Base-by-base conservation (phyloP, 2,113 vertebrate genomes). In the Boleophthalmus pectinirostris region DNA sequence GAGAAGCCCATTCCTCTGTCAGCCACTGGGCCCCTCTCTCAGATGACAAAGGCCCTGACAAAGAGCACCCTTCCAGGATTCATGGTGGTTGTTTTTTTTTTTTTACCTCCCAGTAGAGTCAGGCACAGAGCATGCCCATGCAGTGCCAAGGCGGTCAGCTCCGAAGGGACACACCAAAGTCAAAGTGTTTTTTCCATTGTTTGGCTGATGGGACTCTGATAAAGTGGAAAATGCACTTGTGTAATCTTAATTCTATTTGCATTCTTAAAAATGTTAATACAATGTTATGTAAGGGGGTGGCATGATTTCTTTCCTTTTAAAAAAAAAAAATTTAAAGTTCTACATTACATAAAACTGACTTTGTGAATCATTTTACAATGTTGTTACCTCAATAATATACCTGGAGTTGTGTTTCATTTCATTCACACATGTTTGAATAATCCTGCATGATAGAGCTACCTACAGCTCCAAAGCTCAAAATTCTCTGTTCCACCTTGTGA, bases 51-150 rank as follows among this genome's bases (percentile, higher is more conserved):
- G 64, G 29, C 47, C 16, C 21, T 18, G 35, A 81, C 81, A 88
- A 85, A 80, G 53, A 23, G 61, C 79, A 82, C 88, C 81, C 77
- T 78, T 89, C 82, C 70, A 80, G 83, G 70, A 83, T 77, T 46
- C 69, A n/a, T 5, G 47, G 46, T 69, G 33, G 70, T 58, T 58
- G 1, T 25, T 58, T 29, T 29, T 29, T 29, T 29, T 29, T 29
- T 70, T 72, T 79, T 63, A 61, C 66, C 70, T 69, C 68, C 74
- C 60, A 10, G 29, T 54, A 7, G 63, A 65, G 29, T 0, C 15
- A 5, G 47, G 15, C 51, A 35, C 53, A 15, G 20, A 8, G 60
- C 47, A 45, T 3, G 46, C 67, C 67, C 63, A 24, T 14, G 23
- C 5, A 24, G 66, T 33, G 70, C 56, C 57, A 35, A 33, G 20